phyloP scores from a whole-genome alignment of 2,113 vertebrate species.

The Girardinichthys multiradiatus region DNA sequence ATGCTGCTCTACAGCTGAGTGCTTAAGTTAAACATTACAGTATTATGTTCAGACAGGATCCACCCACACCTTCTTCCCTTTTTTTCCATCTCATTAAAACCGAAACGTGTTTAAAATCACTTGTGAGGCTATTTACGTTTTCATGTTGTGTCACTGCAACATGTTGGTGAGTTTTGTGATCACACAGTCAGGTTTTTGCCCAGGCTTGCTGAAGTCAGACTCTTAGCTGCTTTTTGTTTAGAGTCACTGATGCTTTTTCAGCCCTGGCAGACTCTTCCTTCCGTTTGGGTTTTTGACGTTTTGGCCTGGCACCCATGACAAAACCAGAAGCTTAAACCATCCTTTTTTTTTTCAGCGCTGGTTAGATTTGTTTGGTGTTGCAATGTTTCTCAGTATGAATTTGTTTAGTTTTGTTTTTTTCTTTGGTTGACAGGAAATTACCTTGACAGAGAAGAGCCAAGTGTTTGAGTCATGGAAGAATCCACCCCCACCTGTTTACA shows the following conservation, averaged over 20 bases:
- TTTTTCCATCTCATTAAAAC: no score
- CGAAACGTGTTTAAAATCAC: background rate
- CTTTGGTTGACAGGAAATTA: conserved; percentile 80
- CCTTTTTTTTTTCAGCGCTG: background rate
- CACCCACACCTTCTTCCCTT: background rate
- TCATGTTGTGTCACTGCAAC: background rate
- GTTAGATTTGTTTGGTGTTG: background rate
- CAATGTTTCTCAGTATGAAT: conserved; percentile 11
- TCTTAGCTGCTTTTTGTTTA: background rate
- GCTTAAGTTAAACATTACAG: conserved; percentile 2
- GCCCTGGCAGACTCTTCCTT: conserved; percentile 4
- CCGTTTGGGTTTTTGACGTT: conserved; percentile 17
- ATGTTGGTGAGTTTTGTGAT: conserved; percentile 1
- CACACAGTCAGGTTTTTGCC: conserved; percentile 17
- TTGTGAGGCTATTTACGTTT: background rate
- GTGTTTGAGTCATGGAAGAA: conserved; percentile 91
- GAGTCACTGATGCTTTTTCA: background rate
- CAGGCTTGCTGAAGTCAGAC: conserved; percentile 25
- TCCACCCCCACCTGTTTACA: conserved; percentile 90
- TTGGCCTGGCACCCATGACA: conserved; percentile 6
- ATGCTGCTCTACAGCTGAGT: background rate
- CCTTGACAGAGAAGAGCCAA: conserved; percentile 87
- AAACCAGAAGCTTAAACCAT: background rate
- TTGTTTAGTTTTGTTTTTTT: background rate
- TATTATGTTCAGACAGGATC: conserved; percentile 26